Evolutionary conservation across 1,140 invertebrate genomes (phyloP), one percentile per base, ranked within the genome.

Genomic region (Diabrotica undecimpunctata): DNA sequence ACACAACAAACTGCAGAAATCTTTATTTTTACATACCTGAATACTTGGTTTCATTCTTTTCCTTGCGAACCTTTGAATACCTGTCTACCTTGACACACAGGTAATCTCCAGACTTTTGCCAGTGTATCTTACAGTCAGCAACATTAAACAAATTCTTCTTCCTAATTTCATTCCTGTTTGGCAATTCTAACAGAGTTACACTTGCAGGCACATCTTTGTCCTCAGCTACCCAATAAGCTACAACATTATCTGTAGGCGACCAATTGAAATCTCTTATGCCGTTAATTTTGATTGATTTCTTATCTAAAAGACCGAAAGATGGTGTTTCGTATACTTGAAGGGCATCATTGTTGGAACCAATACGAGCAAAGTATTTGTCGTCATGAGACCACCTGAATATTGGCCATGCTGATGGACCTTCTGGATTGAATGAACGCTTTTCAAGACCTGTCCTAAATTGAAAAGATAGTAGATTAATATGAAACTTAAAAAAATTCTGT

Each of bases 181-280:
- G 93, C 55, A 95, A 86, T 81, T 95, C 92, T 50, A 94, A 81
- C 0, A 95, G 82, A 0, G 90, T 93, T 5, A 94, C 92, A 71
- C 91, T 83, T 9, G 93, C 92, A 39, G 92, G 93, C 6, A 96
- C 93, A 70, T 91, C 92, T 77, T 95, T 94, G 74, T 98, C 92
- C 82, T 99, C 97, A 12, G 94, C 94, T n/a, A 98, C 94, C 96
- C 97, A 99, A 78, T 98, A 99, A 6, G 96, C 96, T 38, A 99
- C 85, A 37, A 95, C 85, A 76, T 98, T 98, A 75, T 98, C 95
- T 9, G 95, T 94, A 0, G 98, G 97, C 11, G 96, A 98, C 97
- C 97, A 99, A 69, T 90, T 91, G 79, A 99, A 99, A 77, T 98
- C 95, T 69, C 91, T 87, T 56, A 98, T 94, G 46, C 93, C 94